phyloP scores from a whole-genome alignment of 2,888 invertebrate genomes.

The Drosophila tanythrix region DNA sequence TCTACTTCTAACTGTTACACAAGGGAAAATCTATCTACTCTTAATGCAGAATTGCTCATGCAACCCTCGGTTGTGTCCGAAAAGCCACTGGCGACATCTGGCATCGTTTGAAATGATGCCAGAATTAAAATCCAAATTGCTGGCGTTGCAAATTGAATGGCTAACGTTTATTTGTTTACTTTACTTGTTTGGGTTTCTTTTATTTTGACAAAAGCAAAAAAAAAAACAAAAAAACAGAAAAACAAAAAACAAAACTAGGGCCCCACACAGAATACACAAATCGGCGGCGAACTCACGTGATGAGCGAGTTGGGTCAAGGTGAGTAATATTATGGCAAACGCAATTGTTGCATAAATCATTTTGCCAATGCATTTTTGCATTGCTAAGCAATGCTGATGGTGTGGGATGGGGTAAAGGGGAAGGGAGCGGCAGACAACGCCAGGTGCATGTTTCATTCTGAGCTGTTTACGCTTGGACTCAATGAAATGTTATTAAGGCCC shows the following conservation, averaged over 20 bases:
- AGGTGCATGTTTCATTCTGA: slow-evolving; percentile 50
- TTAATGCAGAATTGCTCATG: slow-evolving; percentile 7
- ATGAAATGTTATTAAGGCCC: slow-evolving; percentile 21
- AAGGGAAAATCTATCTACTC: too few relatives aligned
- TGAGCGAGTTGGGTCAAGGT: slow-evolving; percentile 69
- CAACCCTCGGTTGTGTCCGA: slow-evolving; percentile 26
- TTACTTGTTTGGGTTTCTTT: slow-evolving; percentile 10
- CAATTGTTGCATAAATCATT: slow-evolving; percentile 33
- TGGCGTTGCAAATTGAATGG: slow-evolving; percentile 32
- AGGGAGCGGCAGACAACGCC: slow-evolving; percentile 19
- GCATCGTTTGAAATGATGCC: slow-evolving; percentile 23
- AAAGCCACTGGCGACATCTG: slow-evolving; percentile 54
- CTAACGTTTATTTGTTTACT: slow-evolving; percentile 31
- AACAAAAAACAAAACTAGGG: slow-evolving; percentile 1
- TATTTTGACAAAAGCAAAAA: slow-evolving; percentile 32
- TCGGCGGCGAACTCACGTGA: slow-evolving; percentile 56
- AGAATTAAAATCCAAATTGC: slow-evolving; percentile 39
- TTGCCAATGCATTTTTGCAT: slow-evolving; percentile 50
- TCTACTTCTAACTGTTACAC: not conserved
- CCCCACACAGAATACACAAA: not conserved
- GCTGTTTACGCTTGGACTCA: slow-evolving; percentile 12
- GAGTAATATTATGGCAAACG: slow-evolving; percentile 56
- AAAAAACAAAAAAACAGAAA: slow-evolving; percentile 6
- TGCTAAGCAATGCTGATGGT: slow-evolving; percentile 36
- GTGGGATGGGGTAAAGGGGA: not conserved